Base-by-base conservation (phyloP, 2,113 vertebrate genomes). In the Hippocampus comes region DNA sequence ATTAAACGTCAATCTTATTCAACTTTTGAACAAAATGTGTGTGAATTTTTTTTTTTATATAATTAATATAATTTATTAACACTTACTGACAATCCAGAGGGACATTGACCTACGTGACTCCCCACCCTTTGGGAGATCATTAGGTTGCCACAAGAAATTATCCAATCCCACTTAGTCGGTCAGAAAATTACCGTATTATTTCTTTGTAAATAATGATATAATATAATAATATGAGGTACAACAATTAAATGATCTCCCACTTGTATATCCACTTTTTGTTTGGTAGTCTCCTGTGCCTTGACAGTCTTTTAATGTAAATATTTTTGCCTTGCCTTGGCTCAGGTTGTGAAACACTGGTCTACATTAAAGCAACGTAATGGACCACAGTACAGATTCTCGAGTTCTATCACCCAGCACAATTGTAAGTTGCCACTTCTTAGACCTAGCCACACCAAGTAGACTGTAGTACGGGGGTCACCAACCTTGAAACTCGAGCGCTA, bases 281-380 rank as follows among this genome's bases (percentile, higher is more conserved):
- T n/a, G 53, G 53, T 23, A 4, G n/a, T 56, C 21, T 61, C 17
- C 7, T 17, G 15, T 61, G 25, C 27, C 23, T 61, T 60, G 34
- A 38, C 0, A 38, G 34, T 6, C 5, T 34, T 34, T 5, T 61
- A 61, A 61, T 20, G 27, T 3, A 34, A 61, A 17, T 34, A 17
- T 34, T 49, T 38, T 49, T 49, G 15, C 15, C 18, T 51, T 51
- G 2, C 59, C 59, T 20, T 61, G 15, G 27, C 27, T 34, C 27
- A 61, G 59, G 14, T 61, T 30, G 27, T 30, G 59, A 61, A 34
- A 30, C 23, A 20, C 17, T 18, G 27, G 59, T 7, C 27, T 20
- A 61, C 27, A 34, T 61, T 77, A 67, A 82, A 83, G 79, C 75
- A 60, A 65, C 69, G 67, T 63, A 0, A 88, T 91, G 88, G 87